phyloP scores from a whole-genome alignment of 2,113 vertebrate genomes.

The Brachionichthys hirsutus region DNA sequence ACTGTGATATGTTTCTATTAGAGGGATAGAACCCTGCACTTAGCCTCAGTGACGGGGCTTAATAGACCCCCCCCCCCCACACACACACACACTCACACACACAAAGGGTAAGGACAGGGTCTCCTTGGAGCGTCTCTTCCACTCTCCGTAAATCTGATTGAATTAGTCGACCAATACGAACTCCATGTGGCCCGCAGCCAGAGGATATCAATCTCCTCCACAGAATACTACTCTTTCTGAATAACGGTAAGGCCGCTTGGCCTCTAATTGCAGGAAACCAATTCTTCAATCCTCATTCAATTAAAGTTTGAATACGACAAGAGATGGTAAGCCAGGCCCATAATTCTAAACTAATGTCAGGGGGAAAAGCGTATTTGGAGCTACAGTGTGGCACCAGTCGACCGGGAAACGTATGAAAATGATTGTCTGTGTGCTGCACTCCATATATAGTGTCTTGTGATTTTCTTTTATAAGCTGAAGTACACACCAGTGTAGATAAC shows the following conservation, averaged over 20 bases:
- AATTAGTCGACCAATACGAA: conserved; percentile 65
- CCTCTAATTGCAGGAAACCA: conserved; percentile 70
- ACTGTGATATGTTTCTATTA: conserved; percentile 61
- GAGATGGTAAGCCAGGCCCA: conserved; percentile 39
- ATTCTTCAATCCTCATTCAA: conserved; percentile 72
- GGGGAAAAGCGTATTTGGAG: conserved; percentile 44
- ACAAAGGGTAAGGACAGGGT: conserved; percentile 56
- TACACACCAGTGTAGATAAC: too few species aligned
- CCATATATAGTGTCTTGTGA: too few species aligned
- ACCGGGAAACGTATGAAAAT: not conserved
- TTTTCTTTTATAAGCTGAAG: too few species aligned
- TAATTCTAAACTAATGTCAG: conserved; percentile 43
- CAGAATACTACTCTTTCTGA: conserved; percentile 58
- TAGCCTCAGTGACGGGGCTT: conserved; percentile 47
- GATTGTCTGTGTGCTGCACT: conserved; percentile 3
- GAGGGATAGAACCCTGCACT: conserved; percentile 68
- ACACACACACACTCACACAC: conserved; percentile 32
- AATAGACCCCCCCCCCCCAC: conserved; percentile 51
- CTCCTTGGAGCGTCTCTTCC: conserved; percentile 72
- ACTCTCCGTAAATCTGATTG: conserved; percentile 72
- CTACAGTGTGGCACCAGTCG: conserved; percentile 4
- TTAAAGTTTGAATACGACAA: conserved; percentile 62
- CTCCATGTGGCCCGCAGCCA: conserved; percentile 64
- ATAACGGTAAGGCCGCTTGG: conserved; percentile 58
- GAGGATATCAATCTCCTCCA: conserved; percentile 66